A percentile compares a stretch with the other conserved stretches of the same genome.
phyloP scores from a whole-genome alignment of 2,797 vertebrate species.

The Tokudaia muenninki region DNA sequence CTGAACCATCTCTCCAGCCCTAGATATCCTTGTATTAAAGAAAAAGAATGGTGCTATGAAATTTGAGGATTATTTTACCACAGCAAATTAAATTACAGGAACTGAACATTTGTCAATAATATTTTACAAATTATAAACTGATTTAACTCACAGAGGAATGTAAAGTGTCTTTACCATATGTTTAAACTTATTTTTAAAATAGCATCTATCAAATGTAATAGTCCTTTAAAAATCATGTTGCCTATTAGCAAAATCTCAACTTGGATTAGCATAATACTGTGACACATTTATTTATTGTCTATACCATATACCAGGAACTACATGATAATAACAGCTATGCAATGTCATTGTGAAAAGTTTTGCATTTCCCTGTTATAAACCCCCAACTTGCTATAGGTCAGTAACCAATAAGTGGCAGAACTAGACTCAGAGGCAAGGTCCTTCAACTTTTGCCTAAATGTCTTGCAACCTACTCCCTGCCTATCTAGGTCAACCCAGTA shows the following conservation, averaged over 20 bases:
- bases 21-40: too few relatives aligned
- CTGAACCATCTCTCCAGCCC: too few relatives aligned
- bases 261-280: neutral
- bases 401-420: neutral
- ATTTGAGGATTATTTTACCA: neutral
- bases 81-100: conserved; percentile 50
- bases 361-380: neutral
- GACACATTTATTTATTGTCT: neutral
- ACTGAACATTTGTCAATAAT: neutral
- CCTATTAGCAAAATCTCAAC: neutral
- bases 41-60: neutral
- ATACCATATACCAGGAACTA: neutral
- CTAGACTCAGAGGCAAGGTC: neutral
- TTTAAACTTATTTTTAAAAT: neutral
- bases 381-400: neutral
- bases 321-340: neutral
- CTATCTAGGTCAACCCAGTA: neutral
- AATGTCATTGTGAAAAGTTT: neutral
- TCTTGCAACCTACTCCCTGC: neutral
- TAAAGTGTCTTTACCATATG: neutral
- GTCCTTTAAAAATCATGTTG: neutral
- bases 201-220: conserved; percentile 10
- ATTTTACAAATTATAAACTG: neutral
- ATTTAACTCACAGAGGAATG: neutral
- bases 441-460: neutral